phyloP scores from a whole-genome alignment of 2,113 vertebrate species.

The Cromileptes altivelis region DNA sequence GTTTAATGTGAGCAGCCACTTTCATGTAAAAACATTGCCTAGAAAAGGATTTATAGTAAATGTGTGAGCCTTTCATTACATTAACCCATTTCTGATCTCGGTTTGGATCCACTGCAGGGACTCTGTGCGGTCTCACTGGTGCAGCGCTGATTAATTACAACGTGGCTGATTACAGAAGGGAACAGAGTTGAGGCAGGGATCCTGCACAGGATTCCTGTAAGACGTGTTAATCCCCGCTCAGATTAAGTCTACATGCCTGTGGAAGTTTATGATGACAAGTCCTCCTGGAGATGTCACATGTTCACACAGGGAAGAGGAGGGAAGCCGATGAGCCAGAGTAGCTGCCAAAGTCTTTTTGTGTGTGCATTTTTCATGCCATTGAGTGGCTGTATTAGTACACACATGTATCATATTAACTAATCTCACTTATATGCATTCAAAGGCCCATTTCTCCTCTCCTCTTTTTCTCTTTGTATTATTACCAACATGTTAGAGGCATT shows the following conservation, averaged over 20 bases:
- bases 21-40: background rate
- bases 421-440: background rate
- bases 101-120: conserved; percentile 14
- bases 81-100: background rate
- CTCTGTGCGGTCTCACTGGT: background rate
- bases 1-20: background rate
- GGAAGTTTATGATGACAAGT: conserved; percentile 44
- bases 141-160: conserved; percentile 62
- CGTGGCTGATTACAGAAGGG: conserved; percentile 62
- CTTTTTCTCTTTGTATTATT: background rate
- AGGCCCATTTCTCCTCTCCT: background rate
- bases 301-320: conserved; percentile 12
- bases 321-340: background rate
- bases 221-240: conserved; percentile 66
- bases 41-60: background rate
- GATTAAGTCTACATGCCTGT: conserved; percentile 69
- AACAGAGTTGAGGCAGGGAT: conserved; percentile 58
- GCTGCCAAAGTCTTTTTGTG: background rate
- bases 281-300: conserved; percentile 53
- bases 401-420: background rate
- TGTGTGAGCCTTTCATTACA: background rate
- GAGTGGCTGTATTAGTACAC: background rate
- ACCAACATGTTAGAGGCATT: background rate
- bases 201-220: conserved; percentile 67
- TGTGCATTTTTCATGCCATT: background rate